These are phyloP conservation scores for Nymphalis urticae DNA, from an alignment of 2,888 invertebrate genomes.

Conservation along the genomic window DNA sequence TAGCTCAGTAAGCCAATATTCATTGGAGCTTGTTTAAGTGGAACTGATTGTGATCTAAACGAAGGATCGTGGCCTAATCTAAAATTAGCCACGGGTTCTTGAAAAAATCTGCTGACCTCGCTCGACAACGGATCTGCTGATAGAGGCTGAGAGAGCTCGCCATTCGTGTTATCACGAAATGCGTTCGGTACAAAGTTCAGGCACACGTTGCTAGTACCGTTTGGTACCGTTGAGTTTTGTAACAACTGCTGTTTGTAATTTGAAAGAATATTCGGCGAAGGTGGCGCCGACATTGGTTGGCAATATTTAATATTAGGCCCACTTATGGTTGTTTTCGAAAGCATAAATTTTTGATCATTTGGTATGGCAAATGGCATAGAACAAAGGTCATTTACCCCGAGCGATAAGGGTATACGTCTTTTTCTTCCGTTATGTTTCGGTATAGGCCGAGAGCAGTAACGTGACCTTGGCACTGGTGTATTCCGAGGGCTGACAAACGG, in stretches of 20 bases:
- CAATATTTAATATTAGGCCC: constrained; percentile 64
- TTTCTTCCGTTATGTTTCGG: constrained; percentile 70
- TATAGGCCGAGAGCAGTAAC: constrained; percentile 80
- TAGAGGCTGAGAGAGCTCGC: constrained; percentile 63
- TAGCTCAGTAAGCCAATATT: constrained; percentile 67
- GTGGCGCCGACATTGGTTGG: constrained; percentile 85
- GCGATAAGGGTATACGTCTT: constrained; percentile 61
- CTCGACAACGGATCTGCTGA: constrained; percentile 79
- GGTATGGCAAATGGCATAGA: constrained; percentile 72
- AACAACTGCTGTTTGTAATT: constrained; percentile 78
- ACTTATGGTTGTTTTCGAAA: constrained; percentile 54
- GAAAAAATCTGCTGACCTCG: constrained; percentile 84
- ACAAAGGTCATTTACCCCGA: constrained; percentile 60
- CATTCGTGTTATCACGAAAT: constrained; percentile 73
- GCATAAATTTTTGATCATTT: constrained; percentile 70
- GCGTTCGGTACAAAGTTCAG: constrained; percentile 71
- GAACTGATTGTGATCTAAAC: constrained; percentile 90
- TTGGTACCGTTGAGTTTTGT: constrained; percentile 65
- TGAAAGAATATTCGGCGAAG: constrained; percentile 82
- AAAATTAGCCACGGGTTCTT: constrained; percentile 70
- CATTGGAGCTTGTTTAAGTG: constrained; percentile 83
- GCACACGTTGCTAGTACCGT: constrained; percentile 71
- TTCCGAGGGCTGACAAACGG: constrained; percentile 92
- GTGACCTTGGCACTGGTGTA: constrained; percentile 86
- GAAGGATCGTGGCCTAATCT: constrained; percentile 67